Evolutionary conservation across 2,113 vertebrate genomes (phyloP), one percentile per base, ranked within the genome.

Genomic region (Indicator indicator): DNA sequence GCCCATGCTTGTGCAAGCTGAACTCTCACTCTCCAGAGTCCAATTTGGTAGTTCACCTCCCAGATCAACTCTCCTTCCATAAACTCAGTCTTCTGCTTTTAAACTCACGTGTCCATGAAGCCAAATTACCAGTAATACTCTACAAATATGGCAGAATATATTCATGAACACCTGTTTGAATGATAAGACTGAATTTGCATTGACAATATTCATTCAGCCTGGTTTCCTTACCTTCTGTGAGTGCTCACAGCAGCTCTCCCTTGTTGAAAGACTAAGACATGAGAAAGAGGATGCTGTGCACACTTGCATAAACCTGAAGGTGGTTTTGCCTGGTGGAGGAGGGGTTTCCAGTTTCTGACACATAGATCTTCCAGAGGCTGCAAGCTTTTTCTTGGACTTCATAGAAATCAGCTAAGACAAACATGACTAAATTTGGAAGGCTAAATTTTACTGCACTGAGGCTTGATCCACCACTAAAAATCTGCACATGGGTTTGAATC

Each of bases 111-210:
- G 65, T 46, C 86, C 65, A 90, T 86, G 72, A 95, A 92, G 73
- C 83, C 69, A 86, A 44, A 88, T 94, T 93, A 86, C 60, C 95
- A 81, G 88, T 96, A 91, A 94, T 68, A 44, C 76, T 88, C 72
- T 33, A 42, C 60, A 90, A 96, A 30, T 71, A 83, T 54, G 72
- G 76, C 38, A 90, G 93, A 93, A 92, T 60, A 93, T 68, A 96
- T 96, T 94, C 83, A 86, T 83, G 88, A 96, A 92, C 86, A 93
- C 91, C 90, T 94, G 90, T 81, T 93, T 91, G 90, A 95, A 95
- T 94, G 86, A 89, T 83, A 80, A 93, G 33, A 23, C 83, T 83
- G 65, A 67, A 91, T 91, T 77, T 86, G 17, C 60, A 77, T 81
- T 1, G 0, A 71, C 24, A 23, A 46, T 79, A 36, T 91, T 86